phyloP scores from a whole-genome alignment of 2,888 invertebrate species.

The Rhorus exstirpatorius region DNA sequence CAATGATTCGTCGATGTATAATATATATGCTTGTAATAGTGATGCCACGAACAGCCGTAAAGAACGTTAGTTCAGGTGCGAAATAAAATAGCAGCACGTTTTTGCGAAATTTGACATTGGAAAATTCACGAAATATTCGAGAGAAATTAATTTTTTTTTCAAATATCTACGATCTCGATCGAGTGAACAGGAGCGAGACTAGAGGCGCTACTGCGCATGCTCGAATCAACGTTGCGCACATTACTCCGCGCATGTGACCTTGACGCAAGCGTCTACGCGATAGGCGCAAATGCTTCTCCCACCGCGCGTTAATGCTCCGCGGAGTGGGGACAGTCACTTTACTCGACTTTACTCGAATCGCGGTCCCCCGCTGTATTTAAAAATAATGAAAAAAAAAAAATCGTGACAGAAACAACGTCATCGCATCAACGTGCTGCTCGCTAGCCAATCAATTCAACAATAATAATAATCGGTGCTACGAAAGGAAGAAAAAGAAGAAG shows the following conservation, averaged over 20 bases:
- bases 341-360: too few species aligned
- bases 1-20: slow-evolving; percentile 30
- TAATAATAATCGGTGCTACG: slow-evolving; percentile 48
- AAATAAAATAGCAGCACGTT: slow-evolving; percentile 40
- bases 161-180: too few species aligned
- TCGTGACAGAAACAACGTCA: slow-evolving; percentile 33
- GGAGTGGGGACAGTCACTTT: too few species aligned
- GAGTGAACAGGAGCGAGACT: too few species aligned
- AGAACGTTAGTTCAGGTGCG: slow-evolving; percentile 60
- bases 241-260: too few species aligned
- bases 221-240: too few species aligned
- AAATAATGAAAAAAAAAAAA: too few species aligned
- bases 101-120: slow-evolving; percentile 21
- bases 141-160: background rate
- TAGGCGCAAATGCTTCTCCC: too few species aligned
- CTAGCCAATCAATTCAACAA: slow-evolving; percentile 45
- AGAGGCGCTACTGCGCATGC: too few species aligned
- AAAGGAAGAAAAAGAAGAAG: slow-evolving; percentile 13
- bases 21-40: slow-evolving; percentile 38
- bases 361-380: too few species aligned
- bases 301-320: too few species aligned
- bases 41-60: slow-evolving; percentile 38
- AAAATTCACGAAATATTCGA: background rate
- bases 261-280: too few species aligned
- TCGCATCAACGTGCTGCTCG: slow-evolving; percentile 49